phyloP scores from a whole-genome alignment of 2,113 vertebrate genomes.

The Gila orcuttii region DNA sequence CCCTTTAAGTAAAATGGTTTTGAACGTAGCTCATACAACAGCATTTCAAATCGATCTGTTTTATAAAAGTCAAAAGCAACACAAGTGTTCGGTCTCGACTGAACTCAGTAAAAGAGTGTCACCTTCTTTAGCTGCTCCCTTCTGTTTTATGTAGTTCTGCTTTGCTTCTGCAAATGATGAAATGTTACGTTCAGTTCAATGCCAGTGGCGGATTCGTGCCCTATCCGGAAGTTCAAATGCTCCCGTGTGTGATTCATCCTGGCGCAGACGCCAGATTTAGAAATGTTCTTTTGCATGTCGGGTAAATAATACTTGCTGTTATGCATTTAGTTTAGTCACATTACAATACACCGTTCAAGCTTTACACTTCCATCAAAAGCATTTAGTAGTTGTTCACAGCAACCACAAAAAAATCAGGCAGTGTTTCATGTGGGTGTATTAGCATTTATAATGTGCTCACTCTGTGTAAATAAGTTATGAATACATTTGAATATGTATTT shows the following conservation, averaged over 20 bases:
- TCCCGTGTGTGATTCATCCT: slow-evolving; percentile 18
- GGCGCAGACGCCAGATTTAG: neutral
- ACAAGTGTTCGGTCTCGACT: neutral
- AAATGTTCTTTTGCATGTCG: slow-evolving; percentile 15
- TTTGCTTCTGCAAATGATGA: slow-evolving; percentile 1
- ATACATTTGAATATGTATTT: slow-evolving; percentile 29
- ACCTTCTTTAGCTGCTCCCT: neutral
- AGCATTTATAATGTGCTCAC: slow-evolving; percentile 32
- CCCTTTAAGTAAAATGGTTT: neutral
- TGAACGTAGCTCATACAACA: neutral
- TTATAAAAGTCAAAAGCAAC: neutral
- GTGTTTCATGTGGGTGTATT: slow-evolving; percentile 22
- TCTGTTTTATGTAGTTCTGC: neutral
- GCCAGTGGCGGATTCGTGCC: slow-evolving; percentile 14
- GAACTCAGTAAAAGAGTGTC: neutral
- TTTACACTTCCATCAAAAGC: slow-evolving; percentile 12
- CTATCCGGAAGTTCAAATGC: slow-evolving; percentile 11
- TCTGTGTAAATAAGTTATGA: slow-evolving; percentile 39
- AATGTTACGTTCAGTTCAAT: slow-evolving; percentile 7
- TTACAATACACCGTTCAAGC: neutral
- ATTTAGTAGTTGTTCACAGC: neutral
- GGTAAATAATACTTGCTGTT: slow-evolving; percentile 15
- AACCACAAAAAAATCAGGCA: neutral
- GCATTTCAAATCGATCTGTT: neutral
- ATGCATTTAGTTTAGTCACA: slow-evolving; percentile 11